Conservation (phyloP, 2,797 vertebrate genomes). For the Basileuterus tristriatus region DNA sequence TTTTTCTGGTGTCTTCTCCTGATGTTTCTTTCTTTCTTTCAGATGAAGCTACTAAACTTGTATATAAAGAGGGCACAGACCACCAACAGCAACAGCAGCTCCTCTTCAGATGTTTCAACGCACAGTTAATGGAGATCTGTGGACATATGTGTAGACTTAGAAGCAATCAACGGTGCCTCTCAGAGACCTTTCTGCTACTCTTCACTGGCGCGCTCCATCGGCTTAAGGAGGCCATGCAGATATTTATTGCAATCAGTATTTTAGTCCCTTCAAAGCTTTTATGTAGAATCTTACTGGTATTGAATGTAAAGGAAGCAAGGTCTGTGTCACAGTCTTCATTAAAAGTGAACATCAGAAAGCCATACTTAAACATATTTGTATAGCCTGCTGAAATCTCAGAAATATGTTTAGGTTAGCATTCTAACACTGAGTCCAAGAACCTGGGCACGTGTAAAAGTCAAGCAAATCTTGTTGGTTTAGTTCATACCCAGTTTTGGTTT, state of each 20-base stretch:
- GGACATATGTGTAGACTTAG: conserved; percentile 68
- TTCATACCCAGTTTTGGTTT: conserved; percentile 34
- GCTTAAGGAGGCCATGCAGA: conserved; percentile 70
- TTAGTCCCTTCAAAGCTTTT: conserved; percentile 78
- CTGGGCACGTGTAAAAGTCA: conserved; percentile 11
- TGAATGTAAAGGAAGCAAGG: conserved; percentile 82
- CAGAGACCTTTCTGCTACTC: conserved; percentile 73
- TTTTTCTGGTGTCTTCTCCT: background rate
- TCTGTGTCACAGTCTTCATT: conserved; percentile 69
- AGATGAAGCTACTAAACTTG: conserved; percentile 98
- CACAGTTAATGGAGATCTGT: conserved; percentile 87
- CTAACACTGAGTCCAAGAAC: conserved; percentile 4
- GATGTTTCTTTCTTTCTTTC: conserved; percentile 60
- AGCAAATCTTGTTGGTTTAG: conserved; percentile 30
- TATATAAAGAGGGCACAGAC: conserved; percentile 98
- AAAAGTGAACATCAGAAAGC: conserved; percentile 61
- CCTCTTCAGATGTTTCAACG: conserved; percentile 95
- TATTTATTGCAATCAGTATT: conserved; percentile 86
- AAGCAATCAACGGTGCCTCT: conserved; percentile 77
- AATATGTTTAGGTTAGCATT: conserved; percentile 46
- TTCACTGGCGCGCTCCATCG: conserved; percentile 67
- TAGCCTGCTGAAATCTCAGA: conserved; percentile 58
- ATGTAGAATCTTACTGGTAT: conserved; percentile 77
- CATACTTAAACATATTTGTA: conserved; percentile 58
- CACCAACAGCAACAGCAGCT: conserved; percentile 99